These are phyloP conservation scores for Papilio elwesi DNA, from an alignment of 2,888 invertebrate genomes.

Conservation along the genomic window DNA sequence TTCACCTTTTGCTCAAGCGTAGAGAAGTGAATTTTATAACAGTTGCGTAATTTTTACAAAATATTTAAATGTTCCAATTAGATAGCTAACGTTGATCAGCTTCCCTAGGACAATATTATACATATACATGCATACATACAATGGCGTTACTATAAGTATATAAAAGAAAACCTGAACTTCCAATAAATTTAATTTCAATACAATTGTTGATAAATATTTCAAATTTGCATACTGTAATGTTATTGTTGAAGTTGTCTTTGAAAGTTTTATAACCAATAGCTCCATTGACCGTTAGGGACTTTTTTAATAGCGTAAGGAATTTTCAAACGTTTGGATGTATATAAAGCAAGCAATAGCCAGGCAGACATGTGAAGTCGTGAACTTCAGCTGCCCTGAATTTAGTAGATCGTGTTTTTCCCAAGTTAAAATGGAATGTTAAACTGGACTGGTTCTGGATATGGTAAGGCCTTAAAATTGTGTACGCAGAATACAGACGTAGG, in stretches of 20 bases:
- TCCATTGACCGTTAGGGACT: background rate
- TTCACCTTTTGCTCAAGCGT: conserved; percentile 29
- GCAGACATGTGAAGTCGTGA: background rate
- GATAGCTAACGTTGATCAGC: conserved; percentile 22
- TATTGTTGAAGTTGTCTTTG: conserved; percentile 14
- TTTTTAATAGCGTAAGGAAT: background rate
- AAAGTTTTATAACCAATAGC: conserved; percentile 19
- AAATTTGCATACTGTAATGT: background rate
- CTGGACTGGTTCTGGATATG: no score
- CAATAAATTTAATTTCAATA: conserved; percentile 22
- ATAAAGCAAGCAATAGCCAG: background rate
- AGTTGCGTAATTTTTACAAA: conserved; percentile 25
- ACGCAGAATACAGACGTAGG: no score
- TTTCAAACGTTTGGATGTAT: background rate
- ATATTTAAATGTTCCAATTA: conserved; percentile 33
- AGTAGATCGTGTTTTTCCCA: background rate
- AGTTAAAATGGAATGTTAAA: no score
- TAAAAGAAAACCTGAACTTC: background rate
- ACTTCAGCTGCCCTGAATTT: background rate
- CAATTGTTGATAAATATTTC: background rate
- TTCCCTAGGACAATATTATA: conserved; percentile 23
- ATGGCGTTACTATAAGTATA: conserved; percentile 12
- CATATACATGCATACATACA: background rate
- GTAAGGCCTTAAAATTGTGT: no score
- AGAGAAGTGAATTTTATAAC: conserved; percentile 32